Evolutionary conservation across 2,797 vertebrate species (phyloP), one percentile per base, ranked within the genome.

Genomic region (Xenentodon cancila): DNA sequence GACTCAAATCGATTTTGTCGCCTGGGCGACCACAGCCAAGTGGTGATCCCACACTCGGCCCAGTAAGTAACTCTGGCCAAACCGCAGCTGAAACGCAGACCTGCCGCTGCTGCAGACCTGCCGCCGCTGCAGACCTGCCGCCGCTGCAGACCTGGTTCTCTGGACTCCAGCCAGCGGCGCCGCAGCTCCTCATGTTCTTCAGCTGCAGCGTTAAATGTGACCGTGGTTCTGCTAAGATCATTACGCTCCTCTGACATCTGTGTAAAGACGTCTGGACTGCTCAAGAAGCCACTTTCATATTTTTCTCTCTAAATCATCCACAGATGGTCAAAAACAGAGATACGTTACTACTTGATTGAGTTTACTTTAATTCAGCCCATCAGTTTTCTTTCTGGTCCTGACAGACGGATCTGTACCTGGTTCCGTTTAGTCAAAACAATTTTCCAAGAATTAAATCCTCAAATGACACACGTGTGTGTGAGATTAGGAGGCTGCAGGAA

Each of bases 361-460:
- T n/a, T n/a, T n/a, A n/a, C n/a, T n/a, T 3, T 25, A 25, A 25
- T 25, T 25, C 25, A 25, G 25, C 25, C 5, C 25, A 5, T 3
- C 25, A 6, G 32, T 30, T 68, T 62, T 69, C 4, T 53, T 68
- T 55, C 37, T 9, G 32, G 18, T 52, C 63, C 21, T 67, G 70
- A 82, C 62, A 25, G 20, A 9, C 6, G 6, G 6, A 32, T 32
- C 30, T 60, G 66, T 44, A 62, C 9, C 64, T 65, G 53, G 80
- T 52, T 67, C 61, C 44, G 21, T 77, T 58, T 54, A 15, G 48
- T 57, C 48, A 73, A 69, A 74, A n/a, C 57, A 75, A 73, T 32
- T 76, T 53, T 68, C 59, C 50, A 64, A 74, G 47, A 49, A 53
- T 58, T 53, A n/a, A n/a, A n/a, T 61, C 46, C 13, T 22, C 34